Evolutionary conservation across 1,140 invertebrate species (phyloP), one percentile per base, ranked within the genome.

Genomic region (Hyposmocoma kahamanoa): DNA sequence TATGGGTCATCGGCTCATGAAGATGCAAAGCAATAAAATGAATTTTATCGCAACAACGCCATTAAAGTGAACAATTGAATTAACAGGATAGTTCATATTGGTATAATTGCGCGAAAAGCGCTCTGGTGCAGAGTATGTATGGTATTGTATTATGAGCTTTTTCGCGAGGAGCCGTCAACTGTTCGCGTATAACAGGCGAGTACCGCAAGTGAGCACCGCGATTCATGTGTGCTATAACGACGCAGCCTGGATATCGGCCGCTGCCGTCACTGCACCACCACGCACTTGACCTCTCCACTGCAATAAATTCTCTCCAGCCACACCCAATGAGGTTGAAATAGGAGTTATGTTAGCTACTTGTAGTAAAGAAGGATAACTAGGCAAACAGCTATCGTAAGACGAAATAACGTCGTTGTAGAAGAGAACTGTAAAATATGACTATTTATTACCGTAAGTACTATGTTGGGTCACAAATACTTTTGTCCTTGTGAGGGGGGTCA

Each of bases 1-100:
- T 59, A 62, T 66, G 61, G 72, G 72, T 79, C 75, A 71, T 74
- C 67, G 72, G 68, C 72, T 76, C 65, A 70, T 67, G 64, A 62
- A 75, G 63, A 73, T 70, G 53, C 50, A 57, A 63, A 64, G 61
- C 53, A 63, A 62, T 74, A 69, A 69, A 70, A 68, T 63, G 24
- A 51, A 68, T 62, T 56, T 36, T 36, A 36, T 36, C 32, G 18
- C 32, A 8, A 6, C 30, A 42, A 47, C 24, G 59, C 49, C 59
- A 52, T 61, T 59, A 66, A 58, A 58, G 53, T 47, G 45, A 60
- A 63, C 60, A 59, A 63, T 56, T 51, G 38, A 26, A 15, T 36
- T 8, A n/a, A n/a, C 15, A 36, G 18, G 24, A n/a, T n/a, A n/a
- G n/a, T n/a, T n/a, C n/a, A n/a, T n/a, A n/a, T n/a, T n/a, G n/a